A percentile compares a stretch with the other conserved stretches of the same genome.
Evolutionary conservation across 1,140 invertebrate species (phyloP).

Genomic region (Lethrus apterus): DNA sequence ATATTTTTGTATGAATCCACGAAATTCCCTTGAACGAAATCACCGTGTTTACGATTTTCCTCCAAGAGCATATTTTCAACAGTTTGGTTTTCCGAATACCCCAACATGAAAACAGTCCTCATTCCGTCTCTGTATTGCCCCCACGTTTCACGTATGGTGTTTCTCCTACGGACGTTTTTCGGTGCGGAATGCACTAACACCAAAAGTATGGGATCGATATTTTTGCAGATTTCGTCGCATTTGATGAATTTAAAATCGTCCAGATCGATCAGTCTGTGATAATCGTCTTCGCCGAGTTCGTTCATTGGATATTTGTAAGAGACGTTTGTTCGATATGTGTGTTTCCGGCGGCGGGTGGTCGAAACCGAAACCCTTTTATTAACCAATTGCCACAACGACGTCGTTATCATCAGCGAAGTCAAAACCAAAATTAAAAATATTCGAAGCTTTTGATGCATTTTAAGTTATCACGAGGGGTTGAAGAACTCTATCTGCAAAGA

Average conservation of each 20-base stretch:
- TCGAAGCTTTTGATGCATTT: neutral
- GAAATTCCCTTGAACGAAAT: slow-evolving; percentile 73
- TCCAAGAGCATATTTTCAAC: slow-evolving; percentile 45
- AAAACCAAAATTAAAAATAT: neutral
- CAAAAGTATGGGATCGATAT: slow-evolving; percentile 44
- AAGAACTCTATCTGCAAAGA: too few species aligned
- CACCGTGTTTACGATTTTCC: slow-evolving; percentile 55
- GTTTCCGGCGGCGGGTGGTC: too few species aligned
- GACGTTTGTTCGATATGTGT: too few species aligned
- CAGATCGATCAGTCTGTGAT: slow-evolving; percentile 28
- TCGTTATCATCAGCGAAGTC: too few species aligned
- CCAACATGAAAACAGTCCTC: slow-evolving; percentile 61
- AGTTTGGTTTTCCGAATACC: slow-evolving; percentile 43
- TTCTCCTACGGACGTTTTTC: slow-evolving; percentile 51
- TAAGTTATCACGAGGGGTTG: too few species aligned
- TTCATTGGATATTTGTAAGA: slow-evolving; percentile 20
- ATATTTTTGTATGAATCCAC: slow-evolving; percentile 74
- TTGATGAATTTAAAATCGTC: slow-evolving; percentile 30
- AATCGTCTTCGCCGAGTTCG: slow-evolving; percentile 25
- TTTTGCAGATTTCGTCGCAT: slow-evolving; percentile 29
- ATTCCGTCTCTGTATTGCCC: slow-evolving; percentile 42
- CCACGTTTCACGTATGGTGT: slow-evolving; percentile 61
- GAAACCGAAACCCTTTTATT: too few species aligned
- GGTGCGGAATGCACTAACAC: slow-evolving; percentile 63
- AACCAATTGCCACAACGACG: too few species aligned